Evolutionary conservation across 2,797 vertebrate species (phyloP).

Genomic region (Lepus townsendii): DNA sequence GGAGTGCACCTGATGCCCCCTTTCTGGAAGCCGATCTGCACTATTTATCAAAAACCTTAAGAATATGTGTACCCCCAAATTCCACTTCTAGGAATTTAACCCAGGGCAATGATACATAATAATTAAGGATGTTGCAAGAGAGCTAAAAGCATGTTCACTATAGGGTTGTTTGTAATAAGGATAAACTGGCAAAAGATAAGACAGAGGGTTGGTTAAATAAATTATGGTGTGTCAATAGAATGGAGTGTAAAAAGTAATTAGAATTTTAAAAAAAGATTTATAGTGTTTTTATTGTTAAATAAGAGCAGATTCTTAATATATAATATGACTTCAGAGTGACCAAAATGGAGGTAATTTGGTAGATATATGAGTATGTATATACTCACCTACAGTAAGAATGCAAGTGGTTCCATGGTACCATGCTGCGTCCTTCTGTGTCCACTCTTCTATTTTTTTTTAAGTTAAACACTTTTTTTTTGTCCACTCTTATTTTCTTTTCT

Average conservation of each 20-base stretch:
- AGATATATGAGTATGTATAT: too few relatives aligned
- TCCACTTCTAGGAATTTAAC: background rate
- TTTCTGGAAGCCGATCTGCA: background rate
- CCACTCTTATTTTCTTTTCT: background rate
- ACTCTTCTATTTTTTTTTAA: background rate
- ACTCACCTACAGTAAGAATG: background rate
- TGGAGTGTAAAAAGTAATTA: background rate
- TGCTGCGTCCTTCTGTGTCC: background rate
- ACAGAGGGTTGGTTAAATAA: background rate
- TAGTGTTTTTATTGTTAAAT: background rate
- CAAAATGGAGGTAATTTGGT: too few relatives aligned
- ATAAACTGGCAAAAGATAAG: background rate
- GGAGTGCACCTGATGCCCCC: background rate
- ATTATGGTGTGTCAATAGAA: background rate
- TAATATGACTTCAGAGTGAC: too few relatives aligned
- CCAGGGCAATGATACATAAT: background rate
- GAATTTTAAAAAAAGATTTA: background rate
- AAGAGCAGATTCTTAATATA: background rate
- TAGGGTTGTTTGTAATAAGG: constrained; percentile 1
- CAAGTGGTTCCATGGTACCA: too few relatives aligned
- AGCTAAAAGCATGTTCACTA: background rate
- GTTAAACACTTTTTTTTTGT: too few relatives aligned
- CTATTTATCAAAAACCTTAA: background rate
- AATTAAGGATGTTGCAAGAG: constrained; percentile 1
- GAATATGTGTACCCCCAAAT: background rate